Conservation (phyloP, 1,140 invertebrate genomes). For the Bombus sibiricus region DNA sequence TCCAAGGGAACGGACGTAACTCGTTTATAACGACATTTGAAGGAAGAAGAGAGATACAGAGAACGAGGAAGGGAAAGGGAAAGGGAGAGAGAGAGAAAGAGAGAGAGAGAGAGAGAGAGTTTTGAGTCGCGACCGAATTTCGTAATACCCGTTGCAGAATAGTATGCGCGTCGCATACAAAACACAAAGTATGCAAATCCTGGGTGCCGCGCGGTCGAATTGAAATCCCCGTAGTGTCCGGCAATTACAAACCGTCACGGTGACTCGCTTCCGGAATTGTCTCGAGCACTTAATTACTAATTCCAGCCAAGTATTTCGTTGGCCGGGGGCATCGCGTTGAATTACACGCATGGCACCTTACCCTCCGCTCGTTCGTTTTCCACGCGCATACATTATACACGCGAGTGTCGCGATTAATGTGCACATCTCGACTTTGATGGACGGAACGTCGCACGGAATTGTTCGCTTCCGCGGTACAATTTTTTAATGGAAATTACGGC, state of each 20-base stretch:
- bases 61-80: not conserved
- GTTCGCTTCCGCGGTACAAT: no score
- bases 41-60: not conserved
- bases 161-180: slow-evolving; percentile 62
- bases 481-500: not conserved
- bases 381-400: not conserved
- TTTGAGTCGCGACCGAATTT: slow-evolving; percentile 60
- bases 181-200: slow-evolving; percentile 68
- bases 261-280: slow-evolving; percentile 63
- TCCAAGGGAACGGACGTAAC: slow-evolving; percentile 57
- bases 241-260: slow-evolving; percentile 65
- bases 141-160: slow-evolving; percentile 58
- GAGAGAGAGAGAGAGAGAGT: slow-evolving; percentile 26
- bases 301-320: slow-evolving; percentile 61
- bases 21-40: slow-evolving; percentile 67
- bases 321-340: slow-evolving; percentile 26
- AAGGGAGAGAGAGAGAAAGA: not conserved
- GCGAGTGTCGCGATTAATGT: slow-evolving; percentile 7
- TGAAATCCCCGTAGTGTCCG: slow-evolving; percentile 65
- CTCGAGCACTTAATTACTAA: slow-evolving; percentile 67
- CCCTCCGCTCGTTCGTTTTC: not conserved
- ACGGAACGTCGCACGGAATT: not conserved
- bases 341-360: slow-evolving; percentile 55
- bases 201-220: slow-evolving; percentile 42
- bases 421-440: not conserved